phyloP scores from a whole-genome alignment of 1,140 invertebrate genomes.

The Drosophila takahashii region DNA sequence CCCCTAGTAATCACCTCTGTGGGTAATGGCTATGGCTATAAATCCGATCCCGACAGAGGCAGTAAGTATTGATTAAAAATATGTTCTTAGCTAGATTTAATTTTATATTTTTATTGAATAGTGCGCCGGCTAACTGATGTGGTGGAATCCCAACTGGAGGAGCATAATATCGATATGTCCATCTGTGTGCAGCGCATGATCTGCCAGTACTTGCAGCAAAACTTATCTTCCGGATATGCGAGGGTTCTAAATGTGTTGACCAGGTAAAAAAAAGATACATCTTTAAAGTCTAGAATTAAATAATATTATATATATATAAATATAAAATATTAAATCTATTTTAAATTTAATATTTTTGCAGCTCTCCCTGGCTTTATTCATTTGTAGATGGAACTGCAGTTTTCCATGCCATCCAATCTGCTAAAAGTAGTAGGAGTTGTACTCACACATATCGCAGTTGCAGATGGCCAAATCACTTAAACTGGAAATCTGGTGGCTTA shows the following conservation, averaged over 20 bases:
- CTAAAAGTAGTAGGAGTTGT: slow-evolving; percentile 42
- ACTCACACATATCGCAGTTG: slow-evolving; percentile 43
- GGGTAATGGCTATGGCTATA: slow-evolving; percentile 48
- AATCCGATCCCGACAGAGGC: slow-evolving; percentile 30
- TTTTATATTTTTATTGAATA: background rate
- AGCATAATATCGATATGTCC: slow-evolving; percentile 65
- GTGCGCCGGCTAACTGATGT: slow-evolving; percentile 57
- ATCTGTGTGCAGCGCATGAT: slow-evolving; percentile 64
- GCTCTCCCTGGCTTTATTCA: slow-evolving; percentile 47
- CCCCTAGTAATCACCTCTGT: slow-evolving; percentile 55
- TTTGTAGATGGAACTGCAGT: slow-evolving; percentile 60
- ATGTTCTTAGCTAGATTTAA: background rate
- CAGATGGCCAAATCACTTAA: slow-evolving; percentile 20
- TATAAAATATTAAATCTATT: background rate
- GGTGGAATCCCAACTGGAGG: slow-evolving; percentile 65
- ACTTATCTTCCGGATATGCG: slow-evolving; percentile 20
- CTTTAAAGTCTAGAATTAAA: background rate
- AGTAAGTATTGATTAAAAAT: slow-evolving; percentile 39
- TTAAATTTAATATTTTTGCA: background rate
- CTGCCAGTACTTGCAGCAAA: slow-evolving; percentile 64
- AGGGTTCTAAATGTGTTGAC: slow-evolving; percentile 55
- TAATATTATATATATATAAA: background rate
- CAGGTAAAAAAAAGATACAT: slow-evolving; percentile 22
- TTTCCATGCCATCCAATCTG: slow-evolving; percentile 50
- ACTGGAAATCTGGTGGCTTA: slow-evolving; percentile 15